Evolutionary conservation across 1,140 invertebrate genomes (phyloP).

Genomic region (Calliopsis andreniformis): DNA sequence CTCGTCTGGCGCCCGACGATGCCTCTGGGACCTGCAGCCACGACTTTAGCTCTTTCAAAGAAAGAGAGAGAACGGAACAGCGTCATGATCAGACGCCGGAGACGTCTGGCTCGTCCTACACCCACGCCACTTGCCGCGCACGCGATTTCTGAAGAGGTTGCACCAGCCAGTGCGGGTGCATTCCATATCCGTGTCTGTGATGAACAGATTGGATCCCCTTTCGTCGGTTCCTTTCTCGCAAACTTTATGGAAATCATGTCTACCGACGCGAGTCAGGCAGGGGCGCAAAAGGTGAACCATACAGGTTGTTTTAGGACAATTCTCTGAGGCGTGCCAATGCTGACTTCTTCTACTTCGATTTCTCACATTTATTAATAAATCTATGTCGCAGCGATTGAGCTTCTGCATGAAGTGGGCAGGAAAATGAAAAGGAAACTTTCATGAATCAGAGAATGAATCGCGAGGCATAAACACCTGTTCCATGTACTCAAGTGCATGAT

Average conservation of each 20-base stretch:
- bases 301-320: no score
- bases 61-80: conserved; percentile 25
- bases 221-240: background rate
- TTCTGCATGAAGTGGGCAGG: no score
- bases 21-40: conserved; percentile 4
- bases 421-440: background rate
- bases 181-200: background rate
- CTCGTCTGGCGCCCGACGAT: conserved; percentile 49
- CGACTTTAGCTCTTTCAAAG: conserved; percentile 18
- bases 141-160: conserved; percentile 55
- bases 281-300: no score
- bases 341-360: no score
- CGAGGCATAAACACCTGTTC: conserved; percentile 15
- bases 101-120: conserved; percentile 61
- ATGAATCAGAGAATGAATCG: conserved; percentile 14
- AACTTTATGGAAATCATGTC: no score
- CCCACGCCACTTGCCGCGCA: conserved; percentile 54
- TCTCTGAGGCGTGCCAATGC: no score
- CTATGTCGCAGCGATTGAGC: no score
- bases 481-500: conserved; percentile 21
- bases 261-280: no score
- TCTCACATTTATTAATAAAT: no score
- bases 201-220: background rate
- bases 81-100: conserved; percentile 46
- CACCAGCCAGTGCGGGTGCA: conserved; percentile 40